phyloP scores from a whole-genome alignment of 2,113 vertebrate species.

The Pholis gunnellus region DNA sequence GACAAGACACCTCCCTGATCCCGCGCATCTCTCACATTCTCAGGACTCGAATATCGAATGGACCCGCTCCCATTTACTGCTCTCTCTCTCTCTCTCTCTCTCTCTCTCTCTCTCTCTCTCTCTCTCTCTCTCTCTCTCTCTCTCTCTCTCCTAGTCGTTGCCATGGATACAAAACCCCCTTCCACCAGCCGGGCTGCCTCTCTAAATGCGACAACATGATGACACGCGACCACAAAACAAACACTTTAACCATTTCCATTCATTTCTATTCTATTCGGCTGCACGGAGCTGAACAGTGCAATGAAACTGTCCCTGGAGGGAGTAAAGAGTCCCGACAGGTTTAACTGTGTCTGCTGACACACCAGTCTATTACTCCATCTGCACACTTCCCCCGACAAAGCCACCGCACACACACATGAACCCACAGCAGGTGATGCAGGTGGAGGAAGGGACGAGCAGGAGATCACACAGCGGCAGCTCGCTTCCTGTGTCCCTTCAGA shows the following conservation, averaged over 20 bases:
- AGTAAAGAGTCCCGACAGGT: conserved; percentile 58
- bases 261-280: conserved; percentile 28
- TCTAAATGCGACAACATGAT: conserved; percentile 52
- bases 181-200: conserved; percentile 32
- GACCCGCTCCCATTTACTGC: conserved; percentile 54
- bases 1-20: conserved; percentile 52
- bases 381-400: conserved; percentile 5
- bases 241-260: conserved; percentile 30
- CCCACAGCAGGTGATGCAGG: conserved; percentile 27
- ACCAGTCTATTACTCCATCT: conserved; percentile 50
- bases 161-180: conserved; percentile 74
- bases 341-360: conserved; percentile 62
- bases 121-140: conserved; percentile 13
- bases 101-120: conserved; percentile 36
- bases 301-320: conserved; percentile 50
- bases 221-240: conserved; percentile 22
- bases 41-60: conserved; percentile 38
- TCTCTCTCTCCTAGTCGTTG: conserved; percentile 58
- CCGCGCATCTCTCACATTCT: conserved; percentile 33
- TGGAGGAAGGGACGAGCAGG: conserved; percentile 24
- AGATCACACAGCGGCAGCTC: conserved; percentile 38
- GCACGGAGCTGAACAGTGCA: conserved; percentile 29
- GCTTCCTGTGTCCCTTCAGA: conserved; percentile 28
- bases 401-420: conserved; percentile 13
- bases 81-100: conserved; percentile 43